These are phyloP conservation scores for Peucedramus taeniatus DNA, from an alignment of 2,113 vertebrate species.

Conservation along the genomic window DNA sequence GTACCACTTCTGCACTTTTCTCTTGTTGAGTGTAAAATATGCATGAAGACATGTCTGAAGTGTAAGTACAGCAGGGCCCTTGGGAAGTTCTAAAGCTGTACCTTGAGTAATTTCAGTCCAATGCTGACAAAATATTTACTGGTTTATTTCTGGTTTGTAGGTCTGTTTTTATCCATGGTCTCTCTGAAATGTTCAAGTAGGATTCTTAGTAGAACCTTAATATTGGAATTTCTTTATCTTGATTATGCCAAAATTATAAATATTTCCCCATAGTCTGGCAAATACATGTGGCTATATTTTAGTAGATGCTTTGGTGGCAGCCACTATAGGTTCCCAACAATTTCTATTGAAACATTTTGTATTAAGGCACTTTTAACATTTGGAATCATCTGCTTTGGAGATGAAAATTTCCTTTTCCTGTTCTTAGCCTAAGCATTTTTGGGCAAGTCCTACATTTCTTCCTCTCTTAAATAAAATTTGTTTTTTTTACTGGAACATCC, in stretches of 20 bases:
- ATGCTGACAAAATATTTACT: background rate
- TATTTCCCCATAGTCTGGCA: background rate
- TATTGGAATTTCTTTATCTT: background rate
- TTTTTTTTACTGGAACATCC: background rate
- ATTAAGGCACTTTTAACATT: background rate
- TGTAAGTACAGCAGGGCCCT: background rate
- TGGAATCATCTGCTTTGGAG: background rate
- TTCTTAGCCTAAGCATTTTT: background rate
- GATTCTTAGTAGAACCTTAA: background rate
- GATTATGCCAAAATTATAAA: background rate
- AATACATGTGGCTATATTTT: background rate
- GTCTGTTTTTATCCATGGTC: background rate
- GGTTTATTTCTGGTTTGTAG: background rate
- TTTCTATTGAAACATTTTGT: background rate
- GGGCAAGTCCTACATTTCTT: background rate
- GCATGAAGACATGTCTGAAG: slow-evolving; percentile 23
- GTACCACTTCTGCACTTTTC: background rate
- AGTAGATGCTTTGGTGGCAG: background rate
- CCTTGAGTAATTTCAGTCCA: background rate
- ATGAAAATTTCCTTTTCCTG: background rate
- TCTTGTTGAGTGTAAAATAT: slow-evolving; percentile 47
- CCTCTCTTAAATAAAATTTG: background rate
- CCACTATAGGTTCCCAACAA: background rate
- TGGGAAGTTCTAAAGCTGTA: background rate
- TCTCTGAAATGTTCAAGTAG: background rate